Conservation (phyloP, 2,113 vertebrate genomes). For the Alligator mississippiensis region DNA sequence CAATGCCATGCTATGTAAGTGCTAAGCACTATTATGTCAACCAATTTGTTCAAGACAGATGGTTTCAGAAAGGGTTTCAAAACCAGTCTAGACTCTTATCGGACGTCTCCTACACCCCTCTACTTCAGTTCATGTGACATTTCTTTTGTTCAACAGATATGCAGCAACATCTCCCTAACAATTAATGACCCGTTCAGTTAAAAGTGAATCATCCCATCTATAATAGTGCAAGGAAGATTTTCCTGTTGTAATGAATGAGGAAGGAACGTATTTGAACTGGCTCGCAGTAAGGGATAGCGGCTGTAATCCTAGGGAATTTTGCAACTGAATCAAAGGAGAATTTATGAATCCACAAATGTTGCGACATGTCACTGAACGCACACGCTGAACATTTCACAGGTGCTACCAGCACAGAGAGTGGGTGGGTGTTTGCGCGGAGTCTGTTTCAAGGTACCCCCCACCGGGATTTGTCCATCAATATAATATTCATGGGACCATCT, state of each 20-base stretch:
- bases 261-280: neutral
- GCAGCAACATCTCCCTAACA: neutral
- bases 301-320: neutral
- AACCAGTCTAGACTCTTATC: neutral
- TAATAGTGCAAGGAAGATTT: neutral
- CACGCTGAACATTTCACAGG: fast-evolving
- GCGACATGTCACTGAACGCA: neutral
- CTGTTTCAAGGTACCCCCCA: neutral
- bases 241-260: neutral
- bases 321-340: neutral
- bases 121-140: neutral
- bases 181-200: neutral
- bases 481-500: conserved; percentile 12
- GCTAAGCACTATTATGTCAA: neutral
- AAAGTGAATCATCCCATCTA: neutral
- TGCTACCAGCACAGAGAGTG: neutral
- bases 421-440: neutral
- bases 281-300: neutral
- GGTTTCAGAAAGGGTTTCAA: neutral
- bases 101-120: no score
- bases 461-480: neutral
- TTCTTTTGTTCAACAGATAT: neutral
- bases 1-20: neutral
- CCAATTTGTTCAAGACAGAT: neutral
- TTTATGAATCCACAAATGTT: neutral